Percentiles rank a stretch among this genome's conserved stretches.
phyloP scores from a whole-genome alignment of 2,888 invertebrate genomes.

The Drosophila percnosoma region DNA sequence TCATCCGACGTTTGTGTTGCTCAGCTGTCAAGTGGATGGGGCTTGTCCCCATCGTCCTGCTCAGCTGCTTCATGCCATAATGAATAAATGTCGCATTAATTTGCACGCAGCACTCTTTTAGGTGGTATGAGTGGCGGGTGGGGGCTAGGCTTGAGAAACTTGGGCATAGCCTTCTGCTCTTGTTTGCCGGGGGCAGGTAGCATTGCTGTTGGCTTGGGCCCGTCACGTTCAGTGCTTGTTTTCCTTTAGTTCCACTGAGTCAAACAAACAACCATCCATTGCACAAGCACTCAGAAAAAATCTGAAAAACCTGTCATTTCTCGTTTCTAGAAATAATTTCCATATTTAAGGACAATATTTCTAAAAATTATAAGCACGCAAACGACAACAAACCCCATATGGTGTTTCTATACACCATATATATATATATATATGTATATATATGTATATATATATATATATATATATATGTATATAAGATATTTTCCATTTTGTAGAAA shows the following conservation, averaged over 20 bases:
- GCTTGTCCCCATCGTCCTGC: slow-evolving; percentile 3
- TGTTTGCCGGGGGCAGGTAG: not conserved
- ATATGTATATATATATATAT: not conserved
- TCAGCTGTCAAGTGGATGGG: slow-evolving; percentile 49
- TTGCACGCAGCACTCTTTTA: slow-evolving; percentile 62
- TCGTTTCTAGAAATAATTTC: not conserved
- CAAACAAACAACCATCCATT: slow-evolving; percentile 48
- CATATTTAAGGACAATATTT: not conserved
- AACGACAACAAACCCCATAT: too few relatives aligned
- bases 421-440: not conserved
- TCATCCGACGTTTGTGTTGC: slow-evolving; percentile 47
- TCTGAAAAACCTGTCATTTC: not conserved
- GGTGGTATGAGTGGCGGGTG: not conserved
- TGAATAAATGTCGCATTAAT: slow-evolving; percentile 75
- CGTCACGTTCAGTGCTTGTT: slow-evolving; percentile 50
- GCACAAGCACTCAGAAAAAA: slow-evolving; percentile 11
- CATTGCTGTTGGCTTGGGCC: slow-evolving; percentile 20
- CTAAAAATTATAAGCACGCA: too few relatives aligned
- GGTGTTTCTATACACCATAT: not conserved
- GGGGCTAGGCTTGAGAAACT: not conserved
- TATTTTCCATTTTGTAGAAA: not conserved
- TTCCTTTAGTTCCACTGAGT: slow-evolving; percentile 40
- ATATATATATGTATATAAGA: not conserved
- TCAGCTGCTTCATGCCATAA: slow-evolving; percentile 60
- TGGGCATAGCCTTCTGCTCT: not conserved